Percentiles rank a stretch among this genome's conserved stretches.
Conservation (phyloP, 2,113 vertebrate species). For the Ursus arctos region DNA sequence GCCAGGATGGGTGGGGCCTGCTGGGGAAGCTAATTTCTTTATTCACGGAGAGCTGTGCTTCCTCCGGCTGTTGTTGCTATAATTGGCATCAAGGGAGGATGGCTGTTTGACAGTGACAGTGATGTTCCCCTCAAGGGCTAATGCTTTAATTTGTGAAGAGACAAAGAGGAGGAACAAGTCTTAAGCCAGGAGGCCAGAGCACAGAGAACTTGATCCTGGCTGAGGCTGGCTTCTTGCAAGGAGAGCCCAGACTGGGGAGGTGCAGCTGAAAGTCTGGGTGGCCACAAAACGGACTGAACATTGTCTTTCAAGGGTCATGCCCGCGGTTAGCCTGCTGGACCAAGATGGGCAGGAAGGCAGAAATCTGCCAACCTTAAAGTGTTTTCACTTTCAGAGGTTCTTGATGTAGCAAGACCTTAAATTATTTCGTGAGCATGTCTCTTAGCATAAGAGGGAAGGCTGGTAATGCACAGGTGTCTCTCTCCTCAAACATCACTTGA, state of each 20-base stretch:
- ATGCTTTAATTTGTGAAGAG: background rate
- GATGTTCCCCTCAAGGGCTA: background rate
- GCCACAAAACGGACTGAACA: background rate
- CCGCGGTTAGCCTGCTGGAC: fast-evolving
- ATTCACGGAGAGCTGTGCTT: constrained; percentile 40
- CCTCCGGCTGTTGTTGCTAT: constrained; percentile 1
- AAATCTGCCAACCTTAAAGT: background rate
- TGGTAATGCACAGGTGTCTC: background rate
- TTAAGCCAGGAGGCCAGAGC: background rate
- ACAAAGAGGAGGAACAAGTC: background rate
- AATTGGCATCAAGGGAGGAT: constrained; percentile 29
- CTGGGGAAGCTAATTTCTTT: constrained; percentile 69
- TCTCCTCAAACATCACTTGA: background rate
- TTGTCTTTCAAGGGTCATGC: background rate
- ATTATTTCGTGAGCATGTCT: background rate
- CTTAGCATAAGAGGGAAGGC: background rate
- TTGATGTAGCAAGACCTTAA: background rate
- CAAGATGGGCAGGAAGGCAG: background rate
- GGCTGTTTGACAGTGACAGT: background rate
- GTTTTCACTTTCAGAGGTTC: background rate
- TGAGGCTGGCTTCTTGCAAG: background rate
- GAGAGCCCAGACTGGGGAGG: background rate
- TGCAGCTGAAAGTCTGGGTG: background rate
- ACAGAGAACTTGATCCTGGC: background rate
- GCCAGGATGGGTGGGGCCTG: background rate